Evolutionary conservation across 2,888 invertebrate species (phyloP), one percentile per base, ranked within the genome.

Genomic region (Thecocarcelia acutangulata): DNA sequence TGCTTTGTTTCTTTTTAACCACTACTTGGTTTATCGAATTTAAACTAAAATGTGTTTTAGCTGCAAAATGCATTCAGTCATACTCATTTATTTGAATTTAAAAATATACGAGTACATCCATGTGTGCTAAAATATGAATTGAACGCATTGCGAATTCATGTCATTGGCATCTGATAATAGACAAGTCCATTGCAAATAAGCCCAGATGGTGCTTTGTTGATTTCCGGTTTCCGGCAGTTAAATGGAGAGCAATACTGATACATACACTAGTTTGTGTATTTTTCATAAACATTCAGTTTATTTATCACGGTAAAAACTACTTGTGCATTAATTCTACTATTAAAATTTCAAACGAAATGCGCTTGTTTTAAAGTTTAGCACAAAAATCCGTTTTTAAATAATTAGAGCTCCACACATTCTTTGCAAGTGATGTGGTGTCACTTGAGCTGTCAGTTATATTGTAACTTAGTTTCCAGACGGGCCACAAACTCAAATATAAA

Each of bases 211-310:
- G 75, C 21, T 66, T 58, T 52, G 52, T 59, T 80, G 42, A 70
- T 75, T 40, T 80, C 80, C 75, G 58, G 64, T 80, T 70, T 80
- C 80, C 80, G 80, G 42, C 21, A n/a, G 28, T 8, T 59, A 52
- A 52, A 42, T 56, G 28, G 24, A 15, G 56, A 44, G 17, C 15
- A 19, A 44, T 54, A 28, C 28, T 42, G 17, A 37, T 54, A 50
- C 37, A 40, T 11, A 50, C 40, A n/a, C 21, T 11, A 33, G 50
- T 37, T 50, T 40, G 0, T 21, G 17, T 17, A 5, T 19, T 21
- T 24, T 42, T 44, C 3, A 15, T 3, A 56, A 33, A 15, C 2
- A 33, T 17, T 21, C 33, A 33, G 5, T 42, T 42, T 19, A 54
- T 54, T 33, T 33, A 9, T 33, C 33, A 33, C 4, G 5, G 33